These are phyloP conservation scores for Dasypus novemcinctus DNA, from an alignment of 2,113 vertebrate genomes.

Conservation along the genomic window DNA sequence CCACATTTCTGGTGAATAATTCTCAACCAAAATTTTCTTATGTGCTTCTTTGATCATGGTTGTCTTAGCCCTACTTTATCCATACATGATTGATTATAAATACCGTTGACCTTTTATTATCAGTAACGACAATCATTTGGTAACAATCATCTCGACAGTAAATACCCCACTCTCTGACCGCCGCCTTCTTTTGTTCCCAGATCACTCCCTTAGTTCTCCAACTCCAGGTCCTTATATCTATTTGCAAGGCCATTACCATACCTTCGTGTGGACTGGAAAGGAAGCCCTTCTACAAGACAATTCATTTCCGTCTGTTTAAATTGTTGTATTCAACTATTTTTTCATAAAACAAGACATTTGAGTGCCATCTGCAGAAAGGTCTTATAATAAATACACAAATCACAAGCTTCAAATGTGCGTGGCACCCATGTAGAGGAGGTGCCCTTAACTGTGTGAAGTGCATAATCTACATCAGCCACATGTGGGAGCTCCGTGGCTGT, in stretches of 20 bases:
- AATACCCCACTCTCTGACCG: neutral
- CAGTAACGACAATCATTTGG: neutral
- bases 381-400: neutral
- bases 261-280: neutral
- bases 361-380: neutral
- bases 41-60: neutral
- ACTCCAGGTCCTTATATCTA: neutral
- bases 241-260: neutral
- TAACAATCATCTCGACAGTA: neutral
- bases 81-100: too few relatives aligned
- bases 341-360: neutral
- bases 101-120: neutral
- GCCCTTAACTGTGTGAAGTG: accelerated
- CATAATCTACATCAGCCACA: neutral
- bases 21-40: neutral
- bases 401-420: neutral
- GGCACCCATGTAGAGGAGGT: neutral
- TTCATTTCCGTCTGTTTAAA: neutral
- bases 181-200: neutral
- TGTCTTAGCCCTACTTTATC: neutral
- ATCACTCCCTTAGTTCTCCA: neutral
- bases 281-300: neutral
- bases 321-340: neutral
- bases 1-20: neutral
- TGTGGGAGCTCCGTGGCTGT: neutral